These are phyloP conservation scores for Cantharis rufa DNA, from an alignment of 2,888 invertebrate species.

Conservation along the genomic window DNA sequence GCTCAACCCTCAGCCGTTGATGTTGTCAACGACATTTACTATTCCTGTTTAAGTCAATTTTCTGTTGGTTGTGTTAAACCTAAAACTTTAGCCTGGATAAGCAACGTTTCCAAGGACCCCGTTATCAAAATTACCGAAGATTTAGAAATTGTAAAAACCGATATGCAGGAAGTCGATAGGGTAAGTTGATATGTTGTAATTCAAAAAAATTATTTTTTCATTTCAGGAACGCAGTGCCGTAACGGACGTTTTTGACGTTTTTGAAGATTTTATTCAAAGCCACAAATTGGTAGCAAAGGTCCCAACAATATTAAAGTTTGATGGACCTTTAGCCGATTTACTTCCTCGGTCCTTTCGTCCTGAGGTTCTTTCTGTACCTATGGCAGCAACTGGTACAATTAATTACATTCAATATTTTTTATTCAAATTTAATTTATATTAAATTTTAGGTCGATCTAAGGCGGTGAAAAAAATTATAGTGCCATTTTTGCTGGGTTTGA, in stretches of 20 bases:
- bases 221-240: constrained; percentile 58
- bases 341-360: constrained; percentile 71
- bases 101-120: constrained; percentile 67
- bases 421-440: constrained; percentile 6
- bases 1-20: constrained; percentile 62
- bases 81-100: constrained; percentile 76
- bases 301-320: constrained; percentile 65
- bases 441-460: constrained; percentile 65
- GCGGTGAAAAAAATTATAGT: constrained; percentile 83
- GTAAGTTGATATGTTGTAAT: constrained; percentile 25
- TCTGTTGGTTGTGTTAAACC: constrained; percentile 77
- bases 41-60: constrained; percentile 69
- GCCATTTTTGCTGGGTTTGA: constrained; percentile 83
- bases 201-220: neutral
- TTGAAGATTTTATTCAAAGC: constrained; percentile 75
- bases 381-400: constrained; percentile 60
- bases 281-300: constrained; percentile 77
- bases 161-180: constrained; percentile 50
- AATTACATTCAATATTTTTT: constrained; percentile 1
- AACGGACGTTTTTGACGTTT: constrained; percentile 69
- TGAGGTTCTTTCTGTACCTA: constrained; percentile 70
- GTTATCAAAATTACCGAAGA: constrained; percentile 78
- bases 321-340: constrained; percentile 62
- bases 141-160: constrained; percentile 70
- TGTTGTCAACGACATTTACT: constrained; percentile 68